Evolutionary conservation across 35 echinoderm and acorn worm genomes (phyloP).

Genomic region (Heliocidaris erythrogramma): DNA sequence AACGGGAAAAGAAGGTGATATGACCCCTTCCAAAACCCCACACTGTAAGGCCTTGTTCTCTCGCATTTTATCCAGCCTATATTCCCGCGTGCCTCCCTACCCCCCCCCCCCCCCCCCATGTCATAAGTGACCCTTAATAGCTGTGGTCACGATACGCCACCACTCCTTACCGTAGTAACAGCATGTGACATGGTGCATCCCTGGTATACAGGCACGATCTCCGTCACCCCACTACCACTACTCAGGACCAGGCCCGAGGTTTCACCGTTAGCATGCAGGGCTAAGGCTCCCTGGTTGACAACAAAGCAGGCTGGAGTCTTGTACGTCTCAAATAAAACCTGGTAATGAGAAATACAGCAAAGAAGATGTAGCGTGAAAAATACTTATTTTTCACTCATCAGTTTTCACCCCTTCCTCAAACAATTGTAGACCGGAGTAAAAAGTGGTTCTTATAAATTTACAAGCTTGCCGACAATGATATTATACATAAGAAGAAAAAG

Average conservation of each 20-base stretch:
- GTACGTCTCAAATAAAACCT: constrained; percentile 88
- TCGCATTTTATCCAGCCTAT: not conserved
- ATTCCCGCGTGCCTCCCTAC: not conserved
- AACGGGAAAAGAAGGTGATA: no score
- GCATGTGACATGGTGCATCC: constrained; percentile 73
- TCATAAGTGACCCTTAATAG: not conserved
- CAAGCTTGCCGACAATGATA: not conserved
- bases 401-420: not conserved
- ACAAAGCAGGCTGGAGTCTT: constrained; percentile 77
- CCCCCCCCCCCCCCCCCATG: not conserved
- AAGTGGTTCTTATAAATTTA: not conserved
- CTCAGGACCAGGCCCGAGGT: constrained; percentile 82
- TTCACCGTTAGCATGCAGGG: constrained; percentile 72
- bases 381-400: not conserved
- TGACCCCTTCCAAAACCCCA: no score
- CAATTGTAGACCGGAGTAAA: not conserved
- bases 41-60: no score
- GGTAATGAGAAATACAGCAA: not conserved
- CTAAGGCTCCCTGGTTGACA: constrained; percentile 72
- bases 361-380: not conserved
- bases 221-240: constrained; percentile 88
- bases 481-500: not conserved
- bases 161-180: constrained; percentile 71
- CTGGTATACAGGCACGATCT: constrained; percentile 77
- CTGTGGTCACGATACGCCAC: not conserved